Percentiles rank a stretch among this genome's conserved stretches.
These are phyloP conservation scores for Chironomus tentans DNA, from an alignment of 2,888 invertebrate species.

Conservation along the genomic window DNA sequence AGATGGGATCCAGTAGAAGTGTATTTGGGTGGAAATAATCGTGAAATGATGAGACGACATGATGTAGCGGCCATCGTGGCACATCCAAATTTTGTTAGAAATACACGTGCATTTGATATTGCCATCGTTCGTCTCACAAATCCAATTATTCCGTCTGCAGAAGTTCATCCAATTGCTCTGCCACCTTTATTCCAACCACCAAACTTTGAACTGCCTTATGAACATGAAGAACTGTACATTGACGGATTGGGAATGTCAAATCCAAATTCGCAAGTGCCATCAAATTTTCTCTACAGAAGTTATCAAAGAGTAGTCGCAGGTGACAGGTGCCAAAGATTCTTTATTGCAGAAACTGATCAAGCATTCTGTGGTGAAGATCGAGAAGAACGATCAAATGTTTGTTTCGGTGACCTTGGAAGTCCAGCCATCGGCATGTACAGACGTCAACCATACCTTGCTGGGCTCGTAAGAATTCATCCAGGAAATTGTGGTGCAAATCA, in stretches of 20 bases:
- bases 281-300: background rate
- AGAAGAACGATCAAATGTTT: constrained; percentile 4
- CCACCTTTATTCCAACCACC: background rate
- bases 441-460: background rate
- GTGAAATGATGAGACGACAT: constrained; percentile 3
- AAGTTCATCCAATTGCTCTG: background rate
- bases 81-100: background rate
- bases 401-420: constrained; percentile 20
- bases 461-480: constrained; percentile 1
- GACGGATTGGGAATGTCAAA: background rate
- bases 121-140: constrained; percentile 11
- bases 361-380: constrained; percentile 20
- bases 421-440: constrained; percentile 8
- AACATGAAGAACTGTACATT: constrained; percentile 6
- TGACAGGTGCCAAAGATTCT: background rate
- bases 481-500: constrained; percentile 3
- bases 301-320: background rate
- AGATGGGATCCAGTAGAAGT: background rate
- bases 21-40: background rate
- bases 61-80: background rate
- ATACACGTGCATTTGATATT: constrained; percentile 19
- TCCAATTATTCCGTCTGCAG: constrained; percentile 3
- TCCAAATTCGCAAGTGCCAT: background rate
- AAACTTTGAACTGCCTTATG: background rate
- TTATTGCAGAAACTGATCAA: background rate